phyloP scores from a whole-genome alignment of 53 echinoderm and acorn worm species.

The Temnopleurus reevesii region DNA sequence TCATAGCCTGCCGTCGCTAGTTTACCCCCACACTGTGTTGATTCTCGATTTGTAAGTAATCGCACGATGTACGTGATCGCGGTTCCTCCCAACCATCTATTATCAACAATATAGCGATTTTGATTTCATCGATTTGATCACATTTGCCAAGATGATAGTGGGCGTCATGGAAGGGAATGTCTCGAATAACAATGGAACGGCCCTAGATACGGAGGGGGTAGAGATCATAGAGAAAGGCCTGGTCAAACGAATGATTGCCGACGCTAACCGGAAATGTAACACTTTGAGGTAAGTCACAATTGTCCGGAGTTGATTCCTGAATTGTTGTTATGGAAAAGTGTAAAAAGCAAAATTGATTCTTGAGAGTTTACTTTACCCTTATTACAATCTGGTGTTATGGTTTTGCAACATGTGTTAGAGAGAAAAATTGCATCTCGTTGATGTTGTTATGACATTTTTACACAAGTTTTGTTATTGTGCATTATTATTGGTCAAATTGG shows the following conservation, averaged over 20 bases:
- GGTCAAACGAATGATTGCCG: conserved; percentile 49
- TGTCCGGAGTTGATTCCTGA: too few species aligned
- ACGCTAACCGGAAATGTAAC: conserved; percentile 8
- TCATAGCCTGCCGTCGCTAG: neutral
- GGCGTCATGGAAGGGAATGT: conserved; percentile 38
- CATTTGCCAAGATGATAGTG: neutral
- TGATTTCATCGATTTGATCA: neutral
- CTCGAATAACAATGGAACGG: conserved; percentile 37
- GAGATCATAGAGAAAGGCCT: conserved; percentile 27
- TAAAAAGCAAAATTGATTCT: too few species aligned
- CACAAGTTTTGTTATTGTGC: too few species aligned
- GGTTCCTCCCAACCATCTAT: too few species aligned
- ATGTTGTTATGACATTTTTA: too few species aligned
- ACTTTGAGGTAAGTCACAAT: conserved; percentile 16
- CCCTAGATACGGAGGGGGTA: neutral
- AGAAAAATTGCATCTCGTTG: too few species aligned
- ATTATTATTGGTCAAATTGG: too few species aligned
- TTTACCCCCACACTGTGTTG: neutral
- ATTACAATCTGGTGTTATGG: too few species aligned
- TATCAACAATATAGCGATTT: neutral
- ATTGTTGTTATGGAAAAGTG: too few species aligned
- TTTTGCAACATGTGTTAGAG: too few species aligned
- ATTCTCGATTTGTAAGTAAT: neutral
- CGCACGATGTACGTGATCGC: neutral
- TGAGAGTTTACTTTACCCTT: too few species aligned